Conservation (phyloP, 2,113 vertebrate genomes). For the Megaceryle maxima region DNA sequence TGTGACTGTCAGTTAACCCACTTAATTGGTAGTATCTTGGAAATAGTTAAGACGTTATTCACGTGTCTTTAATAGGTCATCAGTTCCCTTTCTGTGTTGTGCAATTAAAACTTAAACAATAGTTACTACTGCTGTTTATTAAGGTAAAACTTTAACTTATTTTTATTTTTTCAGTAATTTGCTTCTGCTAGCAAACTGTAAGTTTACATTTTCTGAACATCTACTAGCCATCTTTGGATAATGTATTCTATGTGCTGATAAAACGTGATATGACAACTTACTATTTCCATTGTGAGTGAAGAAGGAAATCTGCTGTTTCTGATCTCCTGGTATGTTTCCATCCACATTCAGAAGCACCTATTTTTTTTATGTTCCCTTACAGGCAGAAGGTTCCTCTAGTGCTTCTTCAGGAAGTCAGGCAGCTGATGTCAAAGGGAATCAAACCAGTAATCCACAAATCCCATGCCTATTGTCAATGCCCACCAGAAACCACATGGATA, state of each 20-base stretch:
- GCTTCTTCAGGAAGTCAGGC: conserved; percentile 80
- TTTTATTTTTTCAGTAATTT: not conserved
- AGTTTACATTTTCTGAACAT: not conserved
- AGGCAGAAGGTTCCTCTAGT: conserved; percentile 84
- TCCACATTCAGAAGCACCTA: not conserved
- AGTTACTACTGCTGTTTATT: not conserved
- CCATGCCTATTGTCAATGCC: conserved; percentile 95
- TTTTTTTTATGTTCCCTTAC: conserved; percentile 15
- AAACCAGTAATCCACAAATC: conserved; percentile 83
- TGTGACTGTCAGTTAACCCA: not conserved
- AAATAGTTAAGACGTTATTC: not conserved
- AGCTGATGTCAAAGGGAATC: conserved; percentile 79
- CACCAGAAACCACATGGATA: conserved; percentile 97
- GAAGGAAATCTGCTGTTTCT: not conserved
- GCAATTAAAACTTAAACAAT: not conserved
- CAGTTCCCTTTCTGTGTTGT: not conserved
- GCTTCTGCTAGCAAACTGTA: not conserved
- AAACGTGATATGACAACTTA: not conserved
- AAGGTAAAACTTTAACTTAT: not conserved
- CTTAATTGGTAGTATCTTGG: not conserved
- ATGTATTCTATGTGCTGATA: not conserved
- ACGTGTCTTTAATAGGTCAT: not conserved
- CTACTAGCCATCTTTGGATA: not conserved
- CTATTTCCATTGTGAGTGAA: not conserved
- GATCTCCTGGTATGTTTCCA: not conserved